phyloP scores from a whole-genome alignment of 1,140 invertebrate genomes.

The Piezodorus guildinii region DNA sequence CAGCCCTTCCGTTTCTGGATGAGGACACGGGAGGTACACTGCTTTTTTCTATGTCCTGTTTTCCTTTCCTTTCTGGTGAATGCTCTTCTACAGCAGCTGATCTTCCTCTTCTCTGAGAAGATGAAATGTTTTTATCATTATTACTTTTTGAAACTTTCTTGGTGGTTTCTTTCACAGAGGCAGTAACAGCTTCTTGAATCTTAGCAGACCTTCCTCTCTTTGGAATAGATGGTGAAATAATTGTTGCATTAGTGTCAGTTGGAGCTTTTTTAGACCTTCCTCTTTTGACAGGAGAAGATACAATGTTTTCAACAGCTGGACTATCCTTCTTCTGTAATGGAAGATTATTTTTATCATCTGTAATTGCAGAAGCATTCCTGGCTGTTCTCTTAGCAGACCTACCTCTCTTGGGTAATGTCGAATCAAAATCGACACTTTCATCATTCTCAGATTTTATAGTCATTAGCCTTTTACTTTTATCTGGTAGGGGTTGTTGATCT shows the following conservation, averaged over 20 bases:
- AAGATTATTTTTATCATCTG: background rate
- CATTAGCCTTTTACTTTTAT: too few relatives aligned
- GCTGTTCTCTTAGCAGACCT: background rate
- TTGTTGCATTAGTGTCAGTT: too few relatives aligned
- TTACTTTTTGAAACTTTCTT: too few relatives aligned
- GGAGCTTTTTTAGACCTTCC: background rate
- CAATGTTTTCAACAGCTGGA: background rate
- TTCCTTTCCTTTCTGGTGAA: background rate
- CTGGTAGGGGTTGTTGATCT: too few relatives aligned
- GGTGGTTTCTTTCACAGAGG: too few relatives aligned
- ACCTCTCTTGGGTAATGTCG: background rate
- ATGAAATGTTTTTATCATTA: too few relatives aligned
- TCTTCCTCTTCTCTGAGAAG: too few relatives aligned
- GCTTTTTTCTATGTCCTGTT: background rate
- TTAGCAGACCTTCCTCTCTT: too few relatives aligned
- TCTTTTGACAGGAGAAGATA: background rate
- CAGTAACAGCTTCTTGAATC: too few relatives aligned
- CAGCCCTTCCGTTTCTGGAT: background rate
- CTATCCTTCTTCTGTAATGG: background rate
- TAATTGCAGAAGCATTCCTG: background rate
- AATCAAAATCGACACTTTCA: background rate
- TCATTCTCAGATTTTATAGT: too few relatives aligned
- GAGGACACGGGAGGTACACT: background rate
- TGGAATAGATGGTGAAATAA: too few relatives aligned
- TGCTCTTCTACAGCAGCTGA: background rate